phyloP scores from a whole-genome alignment of 1,140 invertebrate species.

The Nautilus pompilius region DNA sequence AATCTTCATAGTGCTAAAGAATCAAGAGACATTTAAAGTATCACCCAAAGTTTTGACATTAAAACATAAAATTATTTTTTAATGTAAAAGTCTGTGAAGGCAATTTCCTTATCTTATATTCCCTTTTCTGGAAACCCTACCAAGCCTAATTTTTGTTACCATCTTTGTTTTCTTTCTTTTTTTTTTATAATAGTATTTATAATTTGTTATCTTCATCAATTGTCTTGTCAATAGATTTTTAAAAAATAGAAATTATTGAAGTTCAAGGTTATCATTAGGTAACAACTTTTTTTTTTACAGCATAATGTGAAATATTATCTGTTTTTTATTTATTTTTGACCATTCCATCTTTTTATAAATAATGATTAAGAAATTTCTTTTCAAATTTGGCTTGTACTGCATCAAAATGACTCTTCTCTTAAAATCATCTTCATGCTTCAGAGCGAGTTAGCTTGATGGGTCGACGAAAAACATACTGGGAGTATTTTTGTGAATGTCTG shows the following conservation, averaged over 20 bases:
- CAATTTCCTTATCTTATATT: neutral
- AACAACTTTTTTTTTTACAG: neutral
- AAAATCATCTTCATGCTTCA: constrained; percentile 18
- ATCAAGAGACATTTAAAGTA: no score
- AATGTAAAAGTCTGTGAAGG: no score
- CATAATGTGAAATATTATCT: neutral
- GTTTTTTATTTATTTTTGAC: neutral
- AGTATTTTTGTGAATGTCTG: constrained; percentile 54
- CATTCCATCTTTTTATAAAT: neutral
- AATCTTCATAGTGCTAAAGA: no score
- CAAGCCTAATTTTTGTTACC: neutral
- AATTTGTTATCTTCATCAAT: no score
- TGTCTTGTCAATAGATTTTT: no score
- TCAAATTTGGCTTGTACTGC: neutral
- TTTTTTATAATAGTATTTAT: no score
- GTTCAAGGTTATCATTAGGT: neutral
- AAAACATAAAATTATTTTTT: no score
- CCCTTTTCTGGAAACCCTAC: neutral
- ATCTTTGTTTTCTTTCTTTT: no score
- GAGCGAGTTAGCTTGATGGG: constrained; percentile 49
- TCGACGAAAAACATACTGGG: constrained; percentile 55
- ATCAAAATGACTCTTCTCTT: neutral
- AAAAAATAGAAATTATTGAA: no score
- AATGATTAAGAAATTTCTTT: neutral
- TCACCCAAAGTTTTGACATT: no score